Percentiles rank a stretch among this genome's conserved stretches.
Conservation (phyloP, 2,113 vertebrate genomes). For the Dissostichus mawsoni region DNA sequence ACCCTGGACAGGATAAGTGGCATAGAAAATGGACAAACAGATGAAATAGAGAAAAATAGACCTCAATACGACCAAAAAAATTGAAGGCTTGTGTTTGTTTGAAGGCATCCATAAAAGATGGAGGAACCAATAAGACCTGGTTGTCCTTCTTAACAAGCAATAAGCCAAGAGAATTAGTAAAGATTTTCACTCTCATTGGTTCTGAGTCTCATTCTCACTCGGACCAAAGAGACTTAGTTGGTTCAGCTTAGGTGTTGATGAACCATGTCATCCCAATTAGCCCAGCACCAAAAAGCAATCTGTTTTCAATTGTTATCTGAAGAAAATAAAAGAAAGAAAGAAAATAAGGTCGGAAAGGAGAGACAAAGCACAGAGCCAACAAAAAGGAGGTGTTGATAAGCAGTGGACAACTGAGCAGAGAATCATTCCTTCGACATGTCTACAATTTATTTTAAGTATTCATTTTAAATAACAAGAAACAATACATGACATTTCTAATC, state of each 20-base stretch:
- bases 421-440: constrained; percentile 20
- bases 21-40: constrained; percentile 13
- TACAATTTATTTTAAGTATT: constrained; percentile 8
- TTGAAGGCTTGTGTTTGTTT: neutral
- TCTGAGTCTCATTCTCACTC: constrained; percentile 39
- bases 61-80: neutral
- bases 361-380: constrained; percentile 7
- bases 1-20: constrained; percentile 11
- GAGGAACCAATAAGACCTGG: constrained; percentile 13
- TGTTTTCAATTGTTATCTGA: constrained; percentile 62
- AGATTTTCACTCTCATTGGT: constrained; percentile 52
- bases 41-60: neutral
- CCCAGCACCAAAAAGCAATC: constrained; percentile 62
- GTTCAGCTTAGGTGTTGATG: constrained; percentile 66
- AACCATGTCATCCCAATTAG: constrained; percentile 74
- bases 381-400: constrained; percentile 55
- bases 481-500: constrained; percentile 12
- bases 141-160: constrained; percentile 41
- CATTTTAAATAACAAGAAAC: constrained; percentile 19
- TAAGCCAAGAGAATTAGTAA: constrained; percentile 57
- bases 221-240: constrained; percentile 37
- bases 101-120: constrained; percentile 10
- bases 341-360: neutral
- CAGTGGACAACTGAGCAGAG: constrained; percentile 31
- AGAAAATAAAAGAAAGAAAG: constrained; percentile 40